phyloP scores from a whole-genome alignment of 2,113 vertebrate genomes.

The Salvelinus alpinus region DNA sequence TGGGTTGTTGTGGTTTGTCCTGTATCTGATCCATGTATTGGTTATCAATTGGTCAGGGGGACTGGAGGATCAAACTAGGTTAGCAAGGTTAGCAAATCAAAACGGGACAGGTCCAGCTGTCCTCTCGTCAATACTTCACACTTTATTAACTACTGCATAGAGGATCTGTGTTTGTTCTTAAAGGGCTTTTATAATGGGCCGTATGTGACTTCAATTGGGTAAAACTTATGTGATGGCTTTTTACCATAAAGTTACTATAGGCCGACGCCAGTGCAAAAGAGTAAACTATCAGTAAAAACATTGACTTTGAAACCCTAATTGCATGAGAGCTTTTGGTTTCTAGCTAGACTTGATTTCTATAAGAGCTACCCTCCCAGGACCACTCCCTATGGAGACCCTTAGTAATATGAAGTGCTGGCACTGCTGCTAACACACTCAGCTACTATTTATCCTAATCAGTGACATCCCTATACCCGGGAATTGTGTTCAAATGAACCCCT shows the following conservation, averaged over 20 bases:
- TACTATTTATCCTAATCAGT: conserved; percentile 99
- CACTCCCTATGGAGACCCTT: conserved; percentile 61
- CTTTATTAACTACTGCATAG: conserved; percentile 62
- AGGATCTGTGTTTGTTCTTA: conserved; percentile 47
- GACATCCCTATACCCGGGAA: conserved; percentile 99
- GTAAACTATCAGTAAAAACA: conserved; percentile 68
- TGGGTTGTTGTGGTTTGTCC: conserved; percentile 63
- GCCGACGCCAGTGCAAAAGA: conserved; percentile 42
- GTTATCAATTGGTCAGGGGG: conserved; percentile 82
- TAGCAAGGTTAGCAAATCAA: conserved; percentile 80
- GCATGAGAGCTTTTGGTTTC: not conserved
- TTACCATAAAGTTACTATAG: conserved; percentile 48
- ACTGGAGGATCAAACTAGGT: conserved; percentile 69
- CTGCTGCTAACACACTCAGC: conserved; percentile 71
- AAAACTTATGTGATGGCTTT: conserved; percentile 31
- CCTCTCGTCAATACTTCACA: conserved; percentile 70
- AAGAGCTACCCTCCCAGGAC: conserved; percentile 56
- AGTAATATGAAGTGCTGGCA: conserved; percentile 72
- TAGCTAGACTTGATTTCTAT: no score
- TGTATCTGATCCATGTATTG: conserved; percentile 78
- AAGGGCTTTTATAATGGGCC: conserved; percentile 59
- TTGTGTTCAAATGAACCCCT: conserved; percentile 99
- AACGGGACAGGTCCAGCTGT: conserved; percentile 71
- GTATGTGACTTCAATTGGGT: conserved; percentile 59
- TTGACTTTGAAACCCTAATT: conserved; percentile 51